A percentile compares a stretch with the other conserved stretches of the same genome.
These are phyloP conservation scores for Petromus typicus DNA, from an alignment of 2,113 vertebrate species.

Conservation along the genomic window DNA sequence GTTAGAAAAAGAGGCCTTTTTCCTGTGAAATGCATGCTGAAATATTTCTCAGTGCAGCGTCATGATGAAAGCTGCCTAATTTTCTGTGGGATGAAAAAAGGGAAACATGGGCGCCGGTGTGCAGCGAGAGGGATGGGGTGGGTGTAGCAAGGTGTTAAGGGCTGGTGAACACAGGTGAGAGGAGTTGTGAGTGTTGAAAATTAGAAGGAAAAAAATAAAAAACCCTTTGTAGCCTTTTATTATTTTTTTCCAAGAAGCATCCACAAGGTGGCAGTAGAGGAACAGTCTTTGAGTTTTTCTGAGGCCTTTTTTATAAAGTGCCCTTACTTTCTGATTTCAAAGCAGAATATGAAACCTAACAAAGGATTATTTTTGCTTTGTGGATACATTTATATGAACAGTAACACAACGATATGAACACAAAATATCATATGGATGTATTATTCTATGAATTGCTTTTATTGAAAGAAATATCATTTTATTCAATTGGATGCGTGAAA, in stretches of 20 bases:
- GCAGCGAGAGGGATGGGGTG: background rate
- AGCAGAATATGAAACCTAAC: conserved; percentile 52
- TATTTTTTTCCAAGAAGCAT: conserved; percentile 7
- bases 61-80: background rate
- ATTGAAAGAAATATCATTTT: conserved; percentile 54
- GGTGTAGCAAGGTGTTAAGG: background rate
- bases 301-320: conserved; percentile 8
- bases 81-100: background rate
- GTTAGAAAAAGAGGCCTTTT: background rate
- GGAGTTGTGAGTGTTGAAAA: background rate
- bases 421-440: conserved; percentile 13
- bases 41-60: conserved; percentile 31
- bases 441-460: conserved; percentile 37
- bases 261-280: conserved; percentile 78
- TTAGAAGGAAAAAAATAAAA: background rate
- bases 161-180: background rate
- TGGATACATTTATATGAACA: conserved; percentile 55
- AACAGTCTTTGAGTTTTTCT: background rate
- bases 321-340: conserved; percentile 66
- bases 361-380: conserved; percentile 48
- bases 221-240: background rate
- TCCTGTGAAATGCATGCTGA: too few relatives aligned
- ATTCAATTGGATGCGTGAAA: conserved; percentile 5
- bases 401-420: conserved; percentile 8
- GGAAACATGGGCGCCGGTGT: background rate